Evolutionary conservation across 1,140 invertebrate genomes (phyloP), one percentile per base, ranked within the genome.

Genomic region (Matsumurasca onukii): DNA sequence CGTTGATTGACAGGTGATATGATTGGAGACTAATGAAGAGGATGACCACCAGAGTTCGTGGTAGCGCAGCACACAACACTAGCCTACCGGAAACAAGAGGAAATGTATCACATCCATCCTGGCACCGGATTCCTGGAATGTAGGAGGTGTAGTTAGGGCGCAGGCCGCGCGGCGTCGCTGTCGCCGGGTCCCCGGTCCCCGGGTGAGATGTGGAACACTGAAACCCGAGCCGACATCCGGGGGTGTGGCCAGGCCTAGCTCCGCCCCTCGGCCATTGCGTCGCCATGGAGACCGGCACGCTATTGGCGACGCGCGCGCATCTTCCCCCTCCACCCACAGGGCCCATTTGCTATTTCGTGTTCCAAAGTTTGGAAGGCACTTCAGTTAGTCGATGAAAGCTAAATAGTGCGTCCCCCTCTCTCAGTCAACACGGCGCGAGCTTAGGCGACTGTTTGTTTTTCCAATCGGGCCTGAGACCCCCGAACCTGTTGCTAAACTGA

Each of bases 311-410:
- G 62, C 62, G 62, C 62, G 39, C 62, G 62, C 62, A 65, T 30
- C n/a, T n/a, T 22, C 29, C 24, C 34, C 27, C 25, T 45, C 20
- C 24, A 31, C 62, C 51, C 62, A 65, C 62, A n/a, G 24, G 62
- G 31, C 55, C 72, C 69, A 69, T 66, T 70, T 62, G 70, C 68
- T 70, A 70, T 72, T 68, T 68, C 66, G 66, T 70, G 66, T 66
- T 70, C 63, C 69, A 67, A 74, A 73, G 68, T 75, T 75, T 74
- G 69, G 71, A 70, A 73, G 74, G 70, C 70, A 74, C 75, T 76
- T 75, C 71, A 76, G 75, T 73, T 72, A 70, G 71, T 72, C 73
- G 74, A 74, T 73, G 71, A 70, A 75, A 75, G 71, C 75, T 73
- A 74, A 75, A 74, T 73, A 75, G 74, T 75, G 73, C 67, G 74